Evolutionary conservation across 2,113 vertebrate species (phyloP).

Genomic region (Suncus etruscus): DNA sequence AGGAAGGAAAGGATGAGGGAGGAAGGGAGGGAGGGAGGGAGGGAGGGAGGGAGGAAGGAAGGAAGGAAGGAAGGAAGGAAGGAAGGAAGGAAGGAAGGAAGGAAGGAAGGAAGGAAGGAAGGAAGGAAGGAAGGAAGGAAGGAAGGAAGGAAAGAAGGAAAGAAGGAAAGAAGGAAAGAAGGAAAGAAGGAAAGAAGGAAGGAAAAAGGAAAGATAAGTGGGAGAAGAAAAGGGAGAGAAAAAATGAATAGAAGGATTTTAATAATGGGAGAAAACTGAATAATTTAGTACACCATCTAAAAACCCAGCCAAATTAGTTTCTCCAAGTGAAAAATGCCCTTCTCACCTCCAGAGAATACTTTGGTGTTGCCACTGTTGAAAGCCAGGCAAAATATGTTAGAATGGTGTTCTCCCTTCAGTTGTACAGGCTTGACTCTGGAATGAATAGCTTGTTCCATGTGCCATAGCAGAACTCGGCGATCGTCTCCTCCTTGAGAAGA

Average conservation of each 20-base stretch:
- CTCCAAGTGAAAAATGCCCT: slow-evolving; percentile 37
- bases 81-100: too few species aligned
- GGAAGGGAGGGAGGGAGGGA: background rate
- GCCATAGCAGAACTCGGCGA: slow-evolving; percentile 96
- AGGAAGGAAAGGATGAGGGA: too few species aligned
- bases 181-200: background rate
- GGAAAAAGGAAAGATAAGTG: background rate
- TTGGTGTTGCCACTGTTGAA: slow-evolving; percentile 98
- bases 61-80: too few species aligned
- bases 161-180: background rate
- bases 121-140: background rate
- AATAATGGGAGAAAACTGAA: slow-evolving; percentile 35
- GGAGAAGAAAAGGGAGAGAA: slow-evolving; percentile 2
- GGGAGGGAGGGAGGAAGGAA: too few species aligned
- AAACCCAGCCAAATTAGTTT: slow-evolving; percentile 17
- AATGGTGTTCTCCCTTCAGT: slow-evolving; percentile 98
- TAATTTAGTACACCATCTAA: slow-evolving; percentile 36
- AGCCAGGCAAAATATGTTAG: slow-evolving; percentile 98
- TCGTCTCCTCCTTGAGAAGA: slow-evolving; percentile 94
- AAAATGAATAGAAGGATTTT: slow-evolving; percentile 17
- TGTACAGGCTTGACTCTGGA: slow-evolving; percentile 95
- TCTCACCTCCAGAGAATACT: slow-evolving; percentile 97
- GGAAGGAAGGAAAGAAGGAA: background rate
- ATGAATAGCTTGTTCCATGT: slow-evolving; percentile 97
- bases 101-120: background rate